Percentiles rank a stretch among this genome's conserved stretches.
Evolutionary conservation across 2,888 invertebrate genomes (phyloP).

Genomic region (Latrodectus elegans): DNA sequence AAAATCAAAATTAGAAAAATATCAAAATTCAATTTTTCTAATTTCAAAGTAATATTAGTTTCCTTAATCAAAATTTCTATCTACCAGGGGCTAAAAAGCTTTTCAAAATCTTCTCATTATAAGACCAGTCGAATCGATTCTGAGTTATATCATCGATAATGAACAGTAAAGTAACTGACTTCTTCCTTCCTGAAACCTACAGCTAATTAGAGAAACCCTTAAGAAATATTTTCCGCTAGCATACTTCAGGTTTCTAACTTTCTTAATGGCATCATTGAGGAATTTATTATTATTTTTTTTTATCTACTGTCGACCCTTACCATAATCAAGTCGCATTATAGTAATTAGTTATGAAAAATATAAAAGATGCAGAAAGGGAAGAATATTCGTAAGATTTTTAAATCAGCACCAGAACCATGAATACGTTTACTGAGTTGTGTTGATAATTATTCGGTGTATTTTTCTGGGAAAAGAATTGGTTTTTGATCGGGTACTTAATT

Average conservation of each 20-base stretch:
- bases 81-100: constrained; percentile 13
- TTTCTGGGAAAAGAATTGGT: neutral
- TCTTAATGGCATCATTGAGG: constrained; percentile 49
- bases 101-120: constrained; percentile 41
- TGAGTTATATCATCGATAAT: constrained; percentile 57
- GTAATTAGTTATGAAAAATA: constrained; percentile 52
- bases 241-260: constrained; percentile 38
- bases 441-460: constrained; percentile 4
- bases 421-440: neutral
- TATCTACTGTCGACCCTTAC: constrained; percentile 14
- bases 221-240: constrained; percentile 47
- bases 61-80: constrained; percentile 6
- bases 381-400: constrained; percentile 28
- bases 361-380: constrained; percentile 14
- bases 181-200: constrained; percentile 28
- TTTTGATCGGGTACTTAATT: constrained; percentile 29
- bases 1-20: neutral
- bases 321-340: constrained; percentile 55
- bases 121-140: constrained; percentile 43
- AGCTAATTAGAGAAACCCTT: constrained; percentile 56
- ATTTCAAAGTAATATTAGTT: neutral
- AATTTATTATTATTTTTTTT: constrained; percentile 45
- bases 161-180: constrained; percentile 39
- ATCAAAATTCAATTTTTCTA: neutral
- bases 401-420: constrained; percentile 21